Base-by-base conservation (phyloP, 2,888 invertebrate species). In the Agonum fuliginosum region DNA sequence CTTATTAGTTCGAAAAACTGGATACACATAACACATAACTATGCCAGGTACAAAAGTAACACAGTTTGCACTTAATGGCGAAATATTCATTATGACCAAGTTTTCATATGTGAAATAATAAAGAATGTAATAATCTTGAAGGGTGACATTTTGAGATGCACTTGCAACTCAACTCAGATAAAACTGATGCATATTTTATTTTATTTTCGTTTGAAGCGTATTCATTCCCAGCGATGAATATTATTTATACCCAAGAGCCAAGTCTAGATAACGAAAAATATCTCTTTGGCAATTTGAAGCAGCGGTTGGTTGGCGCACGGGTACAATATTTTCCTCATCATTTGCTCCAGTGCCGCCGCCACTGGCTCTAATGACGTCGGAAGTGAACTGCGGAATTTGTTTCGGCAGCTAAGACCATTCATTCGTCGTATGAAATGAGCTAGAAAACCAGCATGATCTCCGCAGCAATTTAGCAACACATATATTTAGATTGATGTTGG, bases 401-500 rank as follows among this genome's bases (percentile, higher is more conserved):
- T 67, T 67, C 65, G 65, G 65, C 30, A 43, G 43, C 69, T 71
- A 71, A 71, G 70, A 48, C 70, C 70, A 71, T 71, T 71, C 48
- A 71, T 71, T 71, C 48, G 30, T 71, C 70, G 70, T 71, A 48
- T 46, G 70, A 71, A 71, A 71, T 71, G 70, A 46, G 70, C 48
- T 71, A 71, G 70, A 71, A 71, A 71, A 71, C 48, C 70, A 30
- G 69, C 27, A 24, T 27, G 17, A 10, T 24, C 17, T 17, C 70
- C 70, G 30, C 43, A 43, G 70, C 20, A 24, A 71, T 71, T 71
- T 71, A 71, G 70, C 46, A 71, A 71, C 70, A 71, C 48, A 71
- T 71, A 71, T 71, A 71, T 71, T 71, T 48, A 71, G 70, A 71
- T 71, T 71, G 70, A 71, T 71, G 70, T 71, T 71, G 48, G 70